These are phyloP conservation scores for Lepidurus packardi DNA, from an alignment of 1,140 invertebrate genomes.

Conservation along the genomic window DNA sequence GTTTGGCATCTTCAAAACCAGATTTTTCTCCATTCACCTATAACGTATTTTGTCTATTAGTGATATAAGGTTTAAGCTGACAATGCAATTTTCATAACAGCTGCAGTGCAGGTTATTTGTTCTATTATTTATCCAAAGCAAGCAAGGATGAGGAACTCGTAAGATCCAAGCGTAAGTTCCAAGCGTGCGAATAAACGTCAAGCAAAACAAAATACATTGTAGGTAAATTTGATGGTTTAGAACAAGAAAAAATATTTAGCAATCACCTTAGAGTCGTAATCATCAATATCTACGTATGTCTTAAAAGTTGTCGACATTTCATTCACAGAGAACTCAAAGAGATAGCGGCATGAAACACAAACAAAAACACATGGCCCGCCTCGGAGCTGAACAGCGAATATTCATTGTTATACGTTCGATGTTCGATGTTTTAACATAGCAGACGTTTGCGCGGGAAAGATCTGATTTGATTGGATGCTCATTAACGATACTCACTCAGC, in stretches of 20 bases:
- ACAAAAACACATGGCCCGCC: not conserved
- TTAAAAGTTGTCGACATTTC: conserved; percentile 31
- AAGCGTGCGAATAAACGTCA: not conserved
- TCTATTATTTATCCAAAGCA: no score
- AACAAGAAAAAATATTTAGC: no score
- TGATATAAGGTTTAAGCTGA: not conserved
- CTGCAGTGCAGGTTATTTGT: no score
- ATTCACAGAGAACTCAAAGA: not conserved
- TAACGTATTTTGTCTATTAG: not conserved
- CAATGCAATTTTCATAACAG: no score
- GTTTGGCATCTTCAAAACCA: conserved; percentile 6
- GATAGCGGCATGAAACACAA: conserved; percentile 15
- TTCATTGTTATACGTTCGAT: not conserved
- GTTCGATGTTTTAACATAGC: not conserved
- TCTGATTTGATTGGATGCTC: no score
- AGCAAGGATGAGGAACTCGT: no score
- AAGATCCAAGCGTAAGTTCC: no score
- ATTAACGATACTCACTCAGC: no score
- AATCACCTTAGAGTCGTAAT: conserved; percentile 29
- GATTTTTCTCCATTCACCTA: conserved; percentile 13
- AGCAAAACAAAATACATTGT: not conserved
- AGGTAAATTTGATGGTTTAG: not conserved
- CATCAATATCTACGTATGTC: conserved; percentile 33
- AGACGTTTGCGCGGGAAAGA: not conserved
- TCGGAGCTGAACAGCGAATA: not conserved